Conservation (phyloP, 2,797 vertebrate genomes). For the Sternotherus odoratus region DNA sequence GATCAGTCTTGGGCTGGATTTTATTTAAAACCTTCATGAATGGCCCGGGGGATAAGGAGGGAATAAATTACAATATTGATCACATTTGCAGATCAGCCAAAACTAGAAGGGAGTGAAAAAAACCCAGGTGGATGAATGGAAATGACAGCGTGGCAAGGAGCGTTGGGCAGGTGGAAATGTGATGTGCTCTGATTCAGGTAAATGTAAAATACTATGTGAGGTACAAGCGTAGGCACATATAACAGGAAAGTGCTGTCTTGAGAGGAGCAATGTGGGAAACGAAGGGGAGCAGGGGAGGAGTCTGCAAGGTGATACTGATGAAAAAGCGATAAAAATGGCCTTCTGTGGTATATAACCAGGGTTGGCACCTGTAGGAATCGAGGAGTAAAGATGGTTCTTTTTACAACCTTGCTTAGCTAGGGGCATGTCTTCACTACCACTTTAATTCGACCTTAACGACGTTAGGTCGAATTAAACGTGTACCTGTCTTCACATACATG, state of each 20-base stretch:
- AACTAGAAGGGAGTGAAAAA: conserved; percentile 27
- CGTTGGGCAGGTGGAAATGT: conserved; percentile 4
- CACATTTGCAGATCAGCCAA: not conserved
- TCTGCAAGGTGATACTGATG: not conserved
- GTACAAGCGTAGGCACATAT: not conserved
- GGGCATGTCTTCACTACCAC: no score
- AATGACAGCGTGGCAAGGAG: conserved; percentile 35
- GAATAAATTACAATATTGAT: conserved; percentile 48
- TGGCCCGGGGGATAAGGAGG: not conserved
- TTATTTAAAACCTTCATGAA: conserved; percentile 54
- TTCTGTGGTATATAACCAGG: not conserved
- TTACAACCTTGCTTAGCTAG: not conserved
- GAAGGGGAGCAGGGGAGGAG: not conserved
- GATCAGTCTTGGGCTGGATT: conserved; percentile 41
- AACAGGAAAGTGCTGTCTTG: not conserved
- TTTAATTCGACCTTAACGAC: no score
- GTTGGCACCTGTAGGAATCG: not conserved
- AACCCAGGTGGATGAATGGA: conserved; percentile 8
- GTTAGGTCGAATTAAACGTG: no score
- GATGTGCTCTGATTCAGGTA: conserved; percentile 61
- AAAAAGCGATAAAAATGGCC: not conserved
- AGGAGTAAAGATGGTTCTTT: not conserved
- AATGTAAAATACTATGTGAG: conserved; percentile 23
- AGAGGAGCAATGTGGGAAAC: not conserved
- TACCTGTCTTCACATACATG: no score